Evolutionary conservation across 2,113 vertebrate genomes (phyloP), one percentile per base, ranked within the genome.

Genomic region (Solea solea): DNA sequence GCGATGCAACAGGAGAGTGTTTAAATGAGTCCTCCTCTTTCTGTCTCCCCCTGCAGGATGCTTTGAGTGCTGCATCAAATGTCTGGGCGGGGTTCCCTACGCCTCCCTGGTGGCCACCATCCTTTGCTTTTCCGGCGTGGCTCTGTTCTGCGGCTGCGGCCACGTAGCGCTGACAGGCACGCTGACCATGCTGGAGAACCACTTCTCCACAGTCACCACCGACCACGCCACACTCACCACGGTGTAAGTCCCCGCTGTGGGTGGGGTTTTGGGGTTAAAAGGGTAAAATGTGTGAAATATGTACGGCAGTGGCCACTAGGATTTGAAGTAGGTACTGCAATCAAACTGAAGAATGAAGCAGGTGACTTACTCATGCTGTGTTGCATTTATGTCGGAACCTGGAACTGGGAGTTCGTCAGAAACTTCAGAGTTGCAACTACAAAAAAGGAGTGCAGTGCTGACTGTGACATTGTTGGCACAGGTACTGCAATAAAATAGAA

Each of bases 61-160:
- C 94, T 99, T 97, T 80, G 97, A 98, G 91, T 99, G 98, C 94
- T 99, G 98, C 93, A 98, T 98, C 94, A 98, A 98, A 92, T 99
- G 98, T 94, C 94, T 98, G 92, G 98, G 97, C 71, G 96, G 98
- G 64, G 97, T 99, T 82, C 98, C 98, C 82, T 99, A 99, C 5
- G 97, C 98, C 90, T 99, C 98, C 2, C 95, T 99, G 78, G 95
- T 98, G 94, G 98, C 98, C 88, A 99, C 98, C 89, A 98, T 98
- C 92, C 95, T 99, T 68, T 99, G 97, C 93, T 98, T 99, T 92
- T 96, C 95, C 0, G 98, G 98, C 34, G 97, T 99, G 72, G 96
- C 98, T 0, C 89, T 99, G 88, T 98, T 98, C 90, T 99, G 97
- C 42, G 96, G 97, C 82, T 99, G 97, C 0, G 96, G 97, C 27